Conservation (phyloP, 2,797 vertebrate genomes). For the Neostethus bicornis region DNA sequence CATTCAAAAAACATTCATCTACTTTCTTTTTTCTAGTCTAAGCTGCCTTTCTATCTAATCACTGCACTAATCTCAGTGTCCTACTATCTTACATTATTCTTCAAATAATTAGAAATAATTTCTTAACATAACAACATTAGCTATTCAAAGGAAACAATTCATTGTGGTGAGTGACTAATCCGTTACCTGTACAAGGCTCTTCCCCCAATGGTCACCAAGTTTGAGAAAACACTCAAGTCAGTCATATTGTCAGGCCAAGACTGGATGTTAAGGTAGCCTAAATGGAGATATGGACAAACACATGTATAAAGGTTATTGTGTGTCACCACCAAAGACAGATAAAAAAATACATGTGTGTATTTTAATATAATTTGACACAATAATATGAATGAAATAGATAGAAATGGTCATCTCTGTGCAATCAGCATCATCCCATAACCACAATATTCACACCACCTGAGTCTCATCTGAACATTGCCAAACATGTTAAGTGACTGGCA, state of each 20-base stretch:
- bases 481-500: slow-evolving; percentile 4
- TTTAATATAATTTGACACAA: slow-evolving; percentile 21
- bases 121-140: too few relatives aligned
- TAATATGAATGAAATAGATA: slow-evolving; percentile 32
- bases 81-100: too few relatives aligned
- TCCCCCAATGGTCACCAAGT: slow-evolving; percentile 93
- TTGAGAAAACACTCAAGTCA: slow-evolving; percentile 96
- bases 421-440: slow-evolving; percentile 28
- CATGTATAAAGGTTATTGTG: slow-evolving; percentile 37
- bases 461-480: slow-evolving; percentile 31
- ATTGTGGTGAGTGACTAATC: background rate
- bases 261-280: slow-evolving; percentile 96
- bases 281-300: slow-evolving; percentile 35
- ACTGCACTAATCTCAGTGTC: too few relatives aligned
- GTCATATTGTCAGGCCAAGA: slow-evolving; percentile 98
- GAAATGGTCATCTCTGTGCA: slow-evolving; percentile 15
- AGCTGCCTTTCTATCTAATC: too few relatives aligned
- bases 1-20: too few relatives aligned
- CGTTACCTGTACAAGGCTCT: slow-evolving; percentile 91
- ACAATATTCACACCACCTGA: slow-evolving; percentile 36
- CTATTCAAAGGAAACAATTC: background rate
- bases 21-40: too few relatives aligned
- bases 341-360: slow-evolving; percentile 30
- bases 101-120: too few relatives aligned
- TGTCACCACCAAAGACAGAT: slow-evolving; percentile 23